Conservation (phyloP, 2,797 vertebrate species). For the Gambusia yucatana region DNA sequence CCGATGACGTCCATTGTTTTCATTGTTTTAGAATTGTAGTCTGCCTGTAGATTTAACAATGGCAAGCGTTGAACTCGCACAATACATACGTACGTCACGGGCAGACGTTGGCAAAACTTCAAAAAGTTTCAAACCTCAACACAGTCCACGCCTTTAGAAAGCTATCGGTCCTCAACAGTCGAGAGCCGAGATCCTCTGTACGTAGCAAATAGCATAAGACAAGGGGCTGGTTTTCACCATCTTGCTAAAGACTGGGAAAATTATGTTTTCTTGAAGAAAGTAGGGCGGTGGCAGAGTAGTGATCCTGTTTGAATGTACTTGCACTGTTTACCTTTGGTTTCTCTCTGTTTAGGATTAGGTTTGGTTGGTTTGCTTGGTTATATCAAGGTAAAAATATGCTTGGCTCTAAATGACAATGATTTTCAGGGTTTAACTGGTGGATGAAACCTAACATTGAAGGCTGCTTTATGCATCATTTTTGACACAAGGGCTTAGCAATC, state of each 20-base stretch:
- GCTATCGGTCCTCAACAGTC: too few relatives aligned
- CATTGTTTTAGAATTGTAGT: too few relatives aligned
- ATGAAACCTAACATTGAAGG: neutral
- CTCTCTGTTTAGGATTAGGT: neutral
- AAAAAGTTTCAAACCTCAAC: too few relatives aligned
- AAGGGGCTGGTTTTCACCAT: too few relatives aligned
- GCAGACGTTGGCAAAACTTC: too few relatives aligned
- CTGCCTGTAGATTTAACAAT: too few relatives aligned
- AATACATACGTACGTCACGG: too few relatives aligned
- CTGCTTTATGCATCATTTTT: neutral
- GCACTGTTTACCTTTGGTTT: neutral
- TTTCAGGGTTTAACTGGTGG: neutral
- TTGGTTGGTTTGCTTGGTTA: neutral
- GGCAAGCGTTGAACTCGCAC: too few relatives aligned
- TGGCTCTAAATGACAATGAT: neutral
- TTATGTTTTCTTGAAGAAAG: neutral
- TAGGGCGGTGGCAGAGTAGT: neutral
- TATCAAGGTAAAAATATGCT: neutral
- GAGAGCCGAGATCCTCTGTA: too few relatives aligned
- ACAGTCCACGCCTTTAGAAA: too few relatives aligned
- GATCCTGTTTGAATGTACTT: neutral
- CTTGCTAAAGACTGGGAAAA: neutral
- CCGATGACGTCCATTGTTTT: too few relatives aligned
- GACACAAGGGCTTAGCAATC: neutral
- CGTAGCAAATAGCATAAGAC: too few relatives aligned